Evolutionary conservation across 2,113 vertebrate genomes (phyloP).

Genomic region (Centropus bengalensis): DNA sequence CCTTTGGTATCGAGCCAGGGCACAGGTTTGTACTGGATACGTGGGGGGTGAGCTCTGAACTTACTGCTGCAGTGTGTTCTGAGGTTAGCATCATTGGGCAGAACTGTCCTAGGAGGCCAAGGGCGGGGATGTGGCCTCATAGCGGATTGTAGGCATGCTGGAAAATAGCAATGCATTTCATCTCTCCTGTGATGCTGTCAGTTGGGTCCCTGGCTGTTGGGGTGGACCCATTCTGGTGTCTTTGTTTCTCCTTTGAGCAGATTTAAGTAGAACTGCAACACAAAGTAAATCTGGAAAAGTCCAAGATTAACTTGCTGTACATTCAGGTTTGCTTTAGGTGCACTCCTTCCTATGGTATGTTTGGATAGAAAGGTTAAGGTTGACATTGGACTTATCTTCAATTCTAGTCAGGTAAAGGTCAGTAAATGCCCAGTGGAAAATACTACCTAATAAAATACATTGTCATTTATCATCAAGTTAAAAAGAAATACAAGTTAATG

Average conservation of each 20-base stretch:
- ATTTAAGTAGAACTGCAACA: not conserved
- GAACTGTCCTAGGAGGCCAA: not conserved
- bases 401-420: conserved; percentile 23
- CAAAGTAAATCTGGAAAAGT: not conserved
- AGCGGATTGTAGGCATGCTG: not conserved
- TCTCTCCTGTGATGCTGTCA: not conserved
- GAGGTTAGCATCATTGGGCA: not conserved
- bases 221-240: not conserved
- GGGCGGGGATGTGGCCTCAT: not conserved
- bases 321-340: not conserved
- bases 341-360: not conserved
- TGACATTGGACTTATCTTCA: conserved; percentile 24
- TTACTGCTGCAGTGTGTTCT: fast-evolving
- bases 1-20: not conserved
- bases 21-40: not conserved
- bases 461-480: conserved; percentile 5
- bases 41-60: not conserved
- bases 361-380: conserved; percentile 44
- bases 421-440: not conserved
- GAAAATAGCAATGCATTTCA: not conserved
- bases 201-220: not conserved
- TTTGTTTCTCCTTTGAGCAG: not conserved
- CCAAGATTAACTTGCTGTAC: not conserved
- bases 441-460: not conserved
- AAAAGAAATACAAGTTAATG: conserved; percentile 4